These are phyloP conservation scores for Colletes gigas DNA, from an alignment of 1,140 invertebrate species.

Conservation along the genomic window DNA sequence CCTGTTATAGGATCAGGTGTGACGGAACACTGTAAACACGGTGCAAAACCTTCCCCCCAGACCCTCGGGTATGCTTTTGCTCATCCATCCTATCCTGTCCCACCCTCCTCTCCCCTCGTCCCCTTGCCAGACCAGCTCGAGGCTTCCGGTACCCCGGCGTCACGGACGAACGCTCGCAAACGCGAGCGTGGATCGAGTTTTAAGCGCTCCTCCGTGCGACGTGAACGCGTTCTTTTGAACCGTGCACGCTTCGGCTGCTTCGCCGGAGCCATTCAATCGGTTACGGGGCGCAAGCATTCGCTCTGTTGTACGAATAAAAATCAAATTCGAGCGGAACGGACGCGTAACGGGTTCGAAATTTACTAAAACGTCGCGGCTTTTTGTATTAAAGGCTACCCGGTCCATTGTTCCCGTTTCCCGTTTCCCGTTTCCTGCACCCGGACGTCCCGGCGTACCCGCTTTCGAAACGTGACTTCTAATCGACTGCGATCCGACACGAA, in stretches of 20 bases:
- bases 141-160: constrained; percentile 27
- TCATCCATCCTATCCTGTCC: neutral
- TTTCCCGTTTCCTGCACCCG: neutral
- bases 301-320: neutral
- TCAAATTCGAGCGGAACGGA: neutral
- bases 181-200: constrained; percentile 44
- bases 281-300: neutral
- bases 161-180: constrained; percentile 24
- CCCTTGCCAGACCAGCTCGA: constrained; percentile 10
- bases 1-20: constrained; percentile 54
- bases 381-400: neutral
- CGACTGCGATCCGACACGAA: neutral
- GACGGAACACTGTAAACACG: constrained; percentile 52
- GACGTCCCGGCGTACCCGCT: neutral
- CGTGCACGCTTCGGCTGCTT: constrained; percentile 33
- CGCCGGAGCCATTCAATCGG: constrained; percentile 1
- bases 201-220: constrained; percentile 40
- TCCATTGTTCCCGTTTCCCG: constrained; percentile 20
- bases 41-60: constrained; percentile 33
- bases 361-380: constrained; percentile 21
- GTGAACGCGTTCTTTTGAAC: constrained; percentile 21
- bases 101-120: too few species aligned
- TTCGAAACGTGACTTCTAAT: constrained; percentile 12
- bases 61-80: constrained; percentile 42
- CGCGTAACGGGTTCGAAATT: constrained; percentile 9